phyloP scores from a whole-genome alignment of 2,113 vertebrate genomes.

The Athene cunicularia region DNA sequence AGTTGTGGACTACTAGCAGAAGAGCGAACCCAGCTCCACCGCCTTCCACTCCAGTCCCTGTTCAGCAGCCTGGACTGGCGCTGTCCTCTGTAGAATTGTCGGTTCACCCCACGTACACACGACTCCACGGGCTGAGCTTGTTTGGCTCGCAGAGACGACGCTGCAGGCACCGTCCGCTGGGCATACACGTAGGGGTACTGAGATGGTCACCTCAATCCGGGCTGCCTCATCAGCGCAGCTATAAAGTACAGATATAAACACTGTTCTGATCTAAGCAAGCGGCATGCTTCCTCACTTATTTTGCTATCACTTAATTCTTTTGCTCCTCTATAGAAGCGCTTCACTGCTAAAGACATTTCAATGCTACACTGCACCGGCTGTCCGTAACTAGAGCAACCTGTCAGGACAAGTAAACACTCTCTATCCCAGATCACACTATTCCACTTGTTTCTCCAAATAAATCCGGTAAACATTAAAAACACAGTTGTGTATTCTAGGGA shows the following conservation, averaged over 20 bases:
- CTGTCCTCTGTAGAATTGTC: no score
- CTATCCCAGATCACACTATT: not conserved
- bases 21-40: not conserved
- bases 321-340: not conserved
- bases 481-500: not conserved
- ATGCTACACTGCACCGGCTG: not conserved
- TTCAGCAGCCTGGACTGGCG: not conserved
- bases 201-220: not conserved
- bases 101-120: not conserved
- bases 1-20: not conserved
- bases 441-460: not conserved
- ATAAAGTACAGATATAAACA: not conserved
- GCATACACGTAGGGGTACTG: not conserved
- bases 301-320: not conserved
- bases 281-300: not conserved
- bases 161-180: not conserved
- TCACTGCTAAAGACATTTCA: not conserved
- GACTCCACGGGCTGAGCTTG: not conserved
- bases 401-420: not conserved
- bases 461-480: not conserved
- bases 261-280: not conserved
- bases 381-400: not conserved
- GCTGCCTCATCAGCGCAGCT: not conserved
- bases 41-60: fast-evolving
- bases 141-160: not conserved